Percentiles rank a stretch among this genome's conserved stretches.
Evolutionary conservation across 2,888 invertebrate species (phyloP).

Genomic region (Sphaeridia pumilis): DNA sequence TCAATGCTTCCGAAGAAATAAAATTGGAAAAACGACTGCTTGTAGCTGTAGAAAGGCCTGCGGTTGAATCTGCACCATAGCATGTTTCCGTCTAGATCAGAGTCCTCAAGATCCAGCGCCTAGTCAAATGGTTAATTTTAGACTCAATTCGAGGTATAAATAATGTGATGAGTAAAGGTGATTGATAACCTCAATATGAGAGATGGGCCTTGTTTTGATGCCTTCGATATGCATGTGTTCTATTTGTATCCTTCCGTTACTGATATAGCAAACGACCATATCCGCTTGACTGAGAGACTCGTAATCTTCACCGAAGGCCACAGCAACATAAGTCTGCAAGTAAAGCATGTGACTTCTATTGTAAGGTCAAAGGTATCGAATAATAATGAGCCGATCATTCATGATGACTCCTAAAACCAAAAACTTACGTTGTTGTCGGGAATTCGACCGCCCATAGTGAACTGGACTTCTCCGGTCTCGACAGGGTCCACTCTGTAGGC

Average conservation of each 20-base stretch:
- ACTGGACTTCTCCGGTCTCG: constrained; percentile 28
- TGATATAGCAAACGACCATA: constrained; percentile 30
- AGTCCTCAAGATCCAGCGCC: constrained; percentile 30
- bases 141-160: too few relatives aligned
- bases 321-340: constrained; percentile 28
- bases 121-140: constrained; percentile 1
- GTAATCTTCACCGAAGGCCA: constrained; percentile 32
- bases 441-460: constrained; percentile 32
- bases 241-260: constrained; percentile 24
- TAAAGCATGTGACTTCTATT: too few relatives aligned
- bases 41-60: constrained; percentile 21
- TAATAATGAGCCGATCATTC: not conserved
- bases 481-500: constrained; percentile 26
- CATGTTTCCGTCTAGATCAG: constrained; percentile 27
- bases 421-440: constrained; percentile 17
- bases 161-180: too few relatives aligned
- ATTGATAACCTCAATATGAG: constrained; percentile 25
- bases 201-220: constrained; percentile 18
- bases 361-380: not conserved
- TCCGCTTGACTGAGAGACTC: constrained; percentile 29
- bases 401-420: not conserved
- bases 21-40: constrained; percentile 25
- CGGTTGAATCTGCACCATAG: constrained; percentile 32
- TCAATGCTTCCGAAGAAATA: constrained; percentile 26
- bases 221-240: constrained; percentile 31